Conservation (phyloP, 1,140 invertebrate species). For the Drosophila seguyi region DNA sequence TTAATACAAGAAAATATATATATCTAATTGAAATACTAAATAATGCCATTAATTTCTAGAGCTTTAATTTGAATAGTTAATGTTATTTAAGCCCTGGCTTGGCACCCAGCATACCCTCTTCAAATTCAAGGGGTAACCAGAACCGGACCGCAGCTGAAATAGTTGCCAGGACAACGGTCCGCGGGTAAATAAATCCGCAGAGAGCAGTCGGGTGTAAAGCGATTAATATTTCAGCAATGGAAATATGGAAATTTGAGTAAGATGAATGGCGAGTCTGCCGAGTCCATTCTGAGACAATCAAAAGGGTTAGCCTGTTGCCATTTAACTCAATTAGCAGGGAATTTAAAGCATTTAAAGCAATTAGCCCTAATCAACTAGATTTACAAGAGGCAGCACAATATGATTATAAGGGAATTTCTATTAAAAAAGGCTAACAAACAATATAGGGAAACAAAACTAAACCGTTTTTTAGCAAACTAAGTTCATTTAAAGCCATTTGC, state of each 20-base stretch:
- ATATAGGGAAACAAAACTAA: too few species aligned
- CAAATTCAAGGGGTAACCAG: neutral
- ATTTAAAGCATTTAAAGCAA: slow-evolving; percentile 28
- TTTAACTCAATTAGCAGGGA: slow-evolving; percentile 25
- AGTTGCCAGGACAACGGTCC: slow-evolving; percentile 41
- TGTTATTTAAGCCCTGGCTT: neutral
- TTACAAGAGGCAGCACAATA: neutral
- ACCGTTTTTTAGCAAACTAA: too few species aligned
- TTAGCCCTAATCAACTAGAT: slow-evolving; percentile 4
- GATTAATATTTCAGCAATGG: slow-evolving; percentile 33
- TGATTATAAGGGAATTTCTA: neutral
- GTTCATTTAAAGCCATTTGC: neutral
- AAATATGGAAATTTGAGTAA: slow-evolving; percentile 18
- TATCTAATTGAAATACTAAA: neutral
- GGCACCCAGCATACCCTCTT: neutral
- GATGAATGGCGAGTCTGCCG: slow-evolving; percentile 5
- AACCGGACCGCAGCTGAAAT: slow-evolving; percentile 15
- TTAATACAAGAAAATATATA: neutral
- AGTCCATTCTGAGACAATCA: neutral
- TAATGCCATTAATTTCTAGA: neutral
- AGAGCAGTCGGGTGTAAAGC: slow-evolving; percentile 37
- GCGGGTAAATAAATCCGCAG: slow-evolving; percentile 35
- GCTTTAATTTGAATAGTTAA: neutral
- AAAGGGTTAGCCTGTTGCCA: neutral
- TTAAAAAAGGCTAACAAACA: neutral